Evolutionary conservation across 2,113 vertebrate species (phyloP), one percentile per base, ranked within the genome.

Genomic region (Lepisosteus osseus): DNA sequence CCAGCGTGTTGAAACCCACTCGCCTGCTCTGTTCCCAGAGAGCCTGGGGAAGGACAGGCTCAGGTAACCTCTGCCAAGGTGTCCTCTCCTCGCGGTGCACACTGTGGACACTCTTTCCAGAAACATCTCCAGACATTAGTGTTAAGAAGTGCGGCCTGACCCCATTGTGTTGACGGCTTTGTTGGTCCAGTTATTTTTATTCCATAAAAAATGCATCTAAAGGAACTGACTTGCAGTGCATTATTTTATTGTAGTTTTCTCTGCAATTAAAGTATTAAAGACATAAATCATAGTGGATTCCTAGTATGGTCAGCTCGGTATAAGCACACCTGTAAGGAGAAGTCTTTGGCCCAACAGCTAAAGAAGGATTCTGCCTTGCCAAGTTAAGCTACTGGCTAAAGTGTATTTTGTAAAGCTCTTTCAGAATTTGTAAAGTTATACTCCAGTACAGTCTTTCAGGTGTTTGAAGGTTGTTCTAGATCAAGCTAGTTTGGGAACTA

Each of bases 241-340:
- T 68, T 69, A 54, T 57, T 40, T 57, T 57, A 57, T 57, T 41
- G 17, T 55, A 13, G 55, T 11, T 12, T 44, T 41, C 67, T 15
- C 8, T 54, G 9, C n/a, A 54, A 54, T 15, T 54, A 45, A 40
- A 29, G 54, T 68, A 68, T 68, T 54, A 57, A 54, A 14, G 67
- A 13, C 7, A 7, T 69, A 59, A 43, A 69, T 69, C 67, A 69
- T 42, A 54, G 67, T 40, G 40, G 54, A 44, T 40, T 44, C 9
- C 57, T 44, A 57, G 56, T 29, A 29, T 56, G 67, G 12, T 54
- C 42, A 42, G 67, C 54, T 42, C 41, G 9, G 29, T 40, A 45
- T 55, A 14, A 11, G 12, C 54, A 17, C 6, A 42, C 67, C 67
- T 55, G 29, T 15, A 3, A 2, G 6, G 9, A 40, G 42, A 44